Evolutionary conservation across 1,140 invertebrate genomes (phyloP), one percentile per base, ranked within the genome.

Genomic region (Eciton burchellii): DNA sequence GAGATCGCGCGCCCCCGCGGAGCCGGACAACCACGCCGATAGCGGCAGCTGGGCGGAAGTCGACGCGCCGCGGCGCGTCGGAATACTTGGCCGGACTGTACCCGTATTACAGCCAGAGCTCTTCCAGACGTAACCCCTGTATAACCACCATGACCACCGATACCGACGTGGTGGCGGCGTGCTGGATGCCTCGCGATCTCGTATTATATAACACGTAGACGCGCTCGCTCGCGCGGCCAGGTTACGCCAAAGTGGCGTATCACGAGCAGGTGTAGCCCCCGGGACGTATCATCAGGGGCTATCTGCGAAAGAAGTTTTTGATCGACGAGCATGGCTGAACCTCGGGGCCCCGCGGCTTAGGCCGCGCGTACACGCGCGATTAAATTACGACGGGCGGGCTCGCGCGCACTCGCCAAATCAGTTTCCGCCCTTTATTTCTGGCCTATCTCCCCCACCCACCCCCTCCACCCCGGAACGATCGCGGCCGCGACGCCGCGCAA

Each of bases 251-350:
- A 88, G 81, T 84, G 85, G 77, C 82, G 88, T 87, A 81, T 88
- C 85, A 70, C 71, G 85, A 88, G 88, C 88, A 89, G 88, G 88
- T 89, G 88, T 89, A 89, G 83, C 85, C 88, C 73, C 68, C 81
- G 77, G 63, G 83, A 87, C 62, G 73, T 89, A 89, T 86, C 86
- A 84, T 89, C 86, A 82, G 76, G 47, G 76, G 86, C 62, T 76
- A 83, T 88, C 83, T 71, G n/a, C 24, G n/a, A 72, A 70, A 63
- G 66, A 83, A 87, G n/a, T 88, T 87, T n/a, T 81, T 65, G 63
- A 70, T 70, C 65, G 68, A 82, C 63, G 59, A 47, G 66, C 57
- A 71, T 29, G 73, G 65, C 52, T 66, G 43, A 66, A 71, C n/a
- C 35, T 29, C 41, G 47, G 45, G 35, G 47, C 56, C 57, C 52